Percentiles rank a stretch among this genome's conserved stretches.
Conservation (phyloP, 2,888 invertebrate species). For the Archips xylosteana region DNA sequence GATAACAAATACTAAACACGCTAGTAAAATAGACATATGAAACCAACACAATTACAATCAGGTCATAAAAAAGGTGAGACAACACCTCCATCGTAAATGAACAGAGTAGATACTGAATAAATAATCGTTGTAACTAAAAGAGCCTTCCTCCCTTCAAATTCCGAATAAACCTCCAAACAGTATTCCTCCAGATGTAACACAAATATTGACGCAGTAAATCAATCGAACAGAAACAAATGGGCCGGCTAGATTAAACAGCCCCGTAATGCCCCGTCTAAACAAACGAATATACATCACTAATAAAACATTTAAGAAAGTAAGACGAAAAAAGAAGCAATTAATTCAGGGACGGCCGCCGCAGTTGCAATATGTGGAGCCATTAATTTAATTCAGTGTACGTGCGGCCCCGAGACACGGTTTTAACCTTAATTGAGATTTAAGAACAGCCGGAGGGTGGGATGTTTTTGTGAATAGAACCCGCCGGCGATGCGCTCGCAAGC, state of each 20-base stretch:
- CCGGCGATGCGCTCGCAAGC: constrained; percentile 47
- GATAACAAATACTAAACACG: too few species aligned
- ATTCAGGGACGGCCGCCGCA: constrained; percentile 68
- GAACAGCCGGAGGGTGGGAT: constrained; percentile 70
- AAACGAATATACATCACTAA: constrained; percentile 69
- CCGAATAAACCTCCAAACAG: constrained; percentile 2
- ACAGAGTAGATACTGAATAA: not conserved
- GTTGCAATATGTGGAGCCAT: constrained; percentile 84
- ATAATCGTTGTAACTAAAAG: not conserved
- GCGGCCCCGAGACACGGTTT: constrained; percentile 81
- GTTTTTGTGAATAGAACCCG: constrained; percentile 66
- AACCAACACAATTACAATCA: not conserved
- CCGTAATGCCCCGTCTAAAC: constrained; percentile 65
- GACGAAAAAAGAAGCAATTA: constrained; percentile 79
- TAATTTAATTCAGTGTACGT: constrained; percentile 85
- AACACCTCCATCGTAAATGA: not conserved
- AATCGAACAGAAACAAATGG: constrained; percentile 45
- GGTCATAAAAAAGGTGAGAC: not conserved
- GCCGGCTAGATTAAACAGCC: constrained; percentile 51
- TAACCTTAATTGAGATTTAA: constrained; percentile 85
- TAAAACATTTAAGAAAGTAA: constrained; percentile 79
- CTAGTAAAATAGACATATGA: too few species aligned
- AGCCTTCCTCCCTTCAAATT: not conserved
- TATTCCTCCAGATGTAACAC: constrained; percentile 7
- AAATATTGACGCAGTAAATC: constrained; percentile 30